A percentile compares a stretch with the other conserved stretches of the same genome.
These are phyloP conservation scores for Mormyrops boulengeri DNA, from an alignment of 2,797 vertebrate genomes.

Conservation along the genomic window DNA sequence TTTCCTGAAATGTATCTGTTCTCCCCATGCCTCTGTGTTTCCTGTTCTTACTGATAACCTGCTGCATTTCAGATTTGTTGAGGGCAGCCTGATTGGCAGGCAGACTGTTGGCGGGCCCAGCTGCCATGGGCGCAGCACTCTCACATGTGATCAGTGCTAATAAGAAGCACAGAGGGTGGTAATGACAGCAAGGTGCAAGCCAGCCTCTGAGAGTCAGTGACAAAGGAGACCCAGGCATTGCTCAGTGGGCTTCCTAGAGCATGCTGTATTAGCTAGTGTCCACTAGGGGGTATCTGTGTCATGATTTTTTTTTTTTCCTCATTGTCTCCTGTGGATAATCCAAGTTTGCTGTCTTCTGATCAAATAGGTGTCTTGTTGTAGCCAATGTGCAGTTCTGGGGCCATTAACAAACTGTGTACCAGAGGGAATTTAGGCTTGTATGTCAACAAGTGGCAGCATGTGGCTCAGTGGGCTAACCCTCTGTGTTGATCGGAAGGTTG, in stretches of 20 bases:
- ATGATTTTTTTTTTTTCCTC: neutral
- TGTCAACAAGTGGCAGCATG: neutral
- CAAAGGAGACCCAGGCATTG: neutral
- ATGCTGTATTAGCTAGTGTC: neutral
- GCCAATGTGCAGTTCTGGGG: neutral
- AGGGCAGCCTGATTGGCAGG: slow-evolving; percentile 46
- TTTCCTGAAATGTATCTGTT: neutral
- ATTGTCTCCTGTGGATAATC: slow-evolving; percentile 23
- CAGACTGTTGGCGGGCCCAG: slow-evolving; percentile 47
- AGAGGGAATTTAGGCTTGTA: too few species aligned
- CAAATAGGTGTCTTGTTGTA: neutral
- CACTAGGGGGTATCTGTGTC: neutral
- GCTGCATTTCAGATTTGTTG: slow-evolving; percentile 40
- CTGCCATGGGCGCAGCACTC: slow-evolving; percentile 30
- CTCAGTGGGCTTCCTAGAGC: neutral
- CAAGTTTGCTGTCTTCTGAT: slow-evolving; percentile 1
- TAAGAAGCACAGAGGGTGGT: slow-evolving; percentile 42
- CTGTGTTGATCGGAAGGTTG: neutral
- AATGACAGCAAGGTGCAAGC: slow-evolving; percentile 56
- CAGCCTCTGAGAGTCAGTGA: neutral
- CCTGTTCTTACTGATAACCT: slow-evolving; percentile 37
- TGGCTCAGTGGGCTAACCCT: neutral
- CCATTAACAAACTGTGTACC: neutral
- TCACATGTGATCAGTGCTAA: slow-evolving; percentile 44
- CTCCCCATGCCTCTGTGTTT: neutral